phyloP scores from a whole-genome alignment of 2,113 vertebrate genomes.

The Malurus melanocephalus region DNA sequence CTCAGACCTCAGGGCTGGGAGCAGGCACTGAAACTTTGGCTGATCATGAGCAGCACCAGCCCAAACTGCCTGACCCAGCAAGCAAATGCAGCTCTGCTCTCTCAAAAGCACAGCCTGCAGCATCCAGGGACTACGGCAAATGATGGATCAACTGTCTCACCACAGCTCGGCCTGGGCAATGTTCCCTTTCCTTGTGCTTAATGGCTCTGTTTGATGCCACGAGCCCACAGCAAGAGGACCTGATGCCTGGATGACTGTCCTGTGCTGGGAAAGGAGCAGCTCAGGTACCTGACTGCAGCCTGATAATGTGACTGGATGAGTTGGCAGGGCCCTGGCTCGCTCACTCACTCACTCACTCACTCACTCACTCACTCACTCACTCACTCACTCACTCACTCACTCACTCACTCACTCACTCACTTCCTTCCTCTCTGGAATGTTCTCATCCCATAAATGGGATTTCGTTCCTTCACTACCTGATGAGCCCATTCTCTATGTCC shows the following conservation, averaged over 20 bases:
- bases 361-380: not conserved
- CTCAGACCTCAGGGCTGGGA: not conserved
- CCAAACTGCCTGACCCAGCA: rapidly evolving
- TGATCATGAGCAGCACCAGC: not conserved
- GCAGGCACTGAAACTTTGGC: not conserved
- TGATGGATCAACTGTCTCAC: not conserved
- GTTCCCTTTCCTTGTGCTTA: not conserved
- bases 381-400: not conserved
- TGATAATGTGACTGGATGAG: rapidly evolving
- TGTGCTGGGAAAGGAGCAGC: not conserved
- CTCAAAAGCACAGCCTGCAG: not conserved
- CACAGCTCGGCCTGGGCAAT: not conserved
- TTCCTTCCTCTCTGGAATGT: not conserved
- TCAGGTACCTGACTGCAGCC: not conserved
- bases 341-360: not conserved
- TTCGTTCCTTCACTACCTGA: not conserved
- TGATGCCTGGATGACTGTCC: not conserved
- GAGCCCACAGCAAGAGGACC: not conserved
- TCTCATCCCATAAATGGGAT: not conserved
- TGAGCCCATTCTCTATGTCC: not conserved
- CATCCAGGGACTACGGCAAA: not conserved
- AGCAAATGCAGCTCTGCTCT: not conserved
- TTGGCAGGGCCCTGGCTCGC: not conserved
- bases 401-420: not conserved
- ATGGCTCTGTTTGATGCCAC: constrained; percentile 27